Conservation (phyloP, 2,888 invertebrate genomes). For the Pheosia gnoma region DNA sequence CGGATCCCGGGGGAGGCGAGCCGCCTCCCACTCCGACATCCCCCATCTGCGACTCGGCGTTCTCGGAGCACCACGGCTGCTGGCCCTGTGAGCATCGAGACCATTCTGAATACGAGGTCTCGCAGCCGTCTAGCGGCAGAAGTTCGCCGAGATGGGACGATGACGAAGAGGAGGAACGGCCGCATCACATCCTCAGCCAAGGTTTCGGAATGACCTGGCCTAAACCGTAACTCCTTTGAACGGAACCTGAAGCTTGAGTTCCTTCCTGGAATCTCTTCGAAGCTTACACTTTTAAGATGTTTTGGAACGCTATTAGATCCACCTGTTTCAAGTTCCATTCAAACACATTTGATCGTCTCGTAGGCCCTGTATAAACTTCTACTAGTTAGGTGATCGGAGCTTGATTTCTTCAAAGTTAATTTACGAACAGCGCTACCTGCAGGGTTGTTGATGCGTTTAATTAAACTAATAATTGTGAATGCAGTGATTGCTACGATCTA, state of each 20-base stretch:
- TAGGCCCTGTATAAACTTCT: constrained; percentile 46
- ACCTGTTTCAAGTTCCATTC: constrained; percentile 66
- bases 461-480: constrained; percentile 46
- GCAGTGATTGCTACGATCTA: constrained; percentile 71
- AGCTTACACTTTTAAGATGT: background rate
- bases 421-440: constrained; percentile 72
- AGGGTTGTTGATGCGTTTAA: constrained; percentile 16
- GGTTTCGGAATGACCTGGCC: constrained; percentile 66
- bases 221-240: constrained; percentile 43
- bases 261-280: background rate
- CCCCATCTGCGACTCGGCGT: constrained; percentile 80
- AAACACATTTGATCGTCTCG: constrained; percentile 40
- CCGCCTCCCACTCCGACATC: constrained; percentile 78
- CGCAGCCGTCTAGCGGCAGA: constrained; percentile 76
- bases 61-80: constrained; percentile 78
- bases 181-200: constrained; percentile 73
- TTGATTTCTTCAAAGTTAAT: constrained; percentile 31
- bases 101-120: constrained; percentile 67
- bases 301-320: constrained; percentile 13
- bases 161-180: constrained; percentile 72
- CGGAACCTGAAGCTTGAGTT: constrained; percentile 36
- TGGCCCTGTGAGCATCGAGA: constrained; percentile 79
- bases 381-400: constrained; percentile 45
- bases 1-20: constrained; percentile 77
- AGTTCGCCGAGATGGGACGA: constrained; percentile 79